Conservation (phyloP, 2,113 vertebrate species). For the Myotis lucifugus region DNA sequence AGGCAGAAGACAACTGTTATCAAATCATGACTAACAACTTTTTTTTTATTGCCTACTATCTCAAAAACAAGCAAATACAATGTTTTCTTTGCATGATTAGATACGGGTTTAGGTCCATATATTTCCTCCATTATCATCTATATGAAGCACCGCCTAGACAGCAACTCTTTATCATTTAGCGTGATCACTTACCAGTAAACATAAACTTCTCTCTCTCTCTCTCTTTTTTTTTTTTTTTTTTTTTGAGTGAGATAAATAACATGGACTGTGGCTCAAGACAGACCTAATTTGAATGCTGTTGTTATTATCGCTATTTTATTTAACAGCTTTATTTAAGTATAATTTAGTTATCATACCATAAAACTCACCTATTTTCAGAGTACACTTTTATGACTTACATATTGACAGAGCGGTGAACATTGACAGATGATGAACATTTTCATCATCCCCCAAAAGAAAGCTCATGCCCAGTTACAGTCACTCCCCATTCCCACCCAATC, state of each 20-base stretch:
- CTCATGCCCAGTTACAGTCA: background rate
- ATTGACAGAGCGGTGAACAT: background rate
- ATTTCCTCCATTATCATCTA: background rate
- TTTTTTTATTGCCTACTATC: background rate
- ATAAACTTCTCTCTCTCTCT: background rate
- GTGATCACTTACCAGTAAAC: background rate
- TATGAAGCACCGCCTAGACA: background rate
- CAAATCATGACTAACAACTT: background rate
- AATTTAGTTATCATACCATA: background rate
- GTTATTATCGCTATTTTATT: background rate
- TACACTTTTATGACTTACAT: background rate
- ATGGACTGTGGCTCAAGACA: background rate
- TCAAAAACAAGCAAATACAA: background rate
- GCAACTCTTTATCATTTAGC: background rate
- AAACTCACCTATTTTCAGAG: background rate
- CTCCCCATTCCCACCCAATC: background rate
- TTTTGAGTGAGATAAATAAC: background rate
- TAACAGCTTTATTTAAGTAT: background rate
- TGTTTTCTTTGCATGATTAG: background rate
- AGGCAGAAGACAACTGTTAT: background rate
- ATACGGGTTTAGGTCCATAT: background rate
- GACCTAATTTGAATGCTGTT: background rate
- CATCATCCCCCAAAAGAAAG: background rate
- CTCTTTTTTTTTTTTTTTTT: background rate
- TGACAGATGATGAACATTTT: background rate